Conservation (phyloP, 2,113 vertebrate species). For the Ornithorhynchus anatinus region DNA sequence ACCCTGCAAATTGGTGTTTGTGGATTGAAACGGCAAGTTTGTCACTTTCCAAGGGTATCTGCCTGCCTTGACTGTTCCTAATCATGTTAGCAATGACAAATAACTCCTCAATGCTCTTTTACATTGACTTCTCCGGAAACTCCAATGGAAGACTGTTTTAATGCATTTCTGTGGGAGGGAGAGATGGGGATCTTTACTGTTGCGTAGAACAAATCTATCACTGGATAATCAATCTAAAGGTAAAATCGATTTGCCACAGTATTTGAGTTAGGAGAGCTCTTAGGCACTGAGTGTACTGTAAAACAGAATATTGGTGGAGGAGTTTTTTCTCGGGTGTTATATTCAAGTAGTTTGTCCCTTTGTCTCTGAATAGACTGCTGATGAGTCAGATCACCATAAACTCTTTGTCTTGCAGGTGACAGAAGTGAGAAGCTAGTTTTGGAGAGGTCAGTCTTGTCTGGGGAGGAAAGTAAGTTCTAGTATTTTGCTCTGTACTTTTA, state of each 20-base stretch:
- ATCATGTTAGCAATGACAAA: constrained; percentile 28
- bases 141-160: background rate
- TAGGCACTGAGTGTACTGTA: background rate
- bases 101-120: background rate
- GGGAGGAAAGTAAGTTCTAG: background rate
- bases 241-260: background rate
- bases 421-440: constrained; percentile 8
- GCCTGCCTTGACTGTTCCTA: constrained; percentile 18
- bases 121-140: constrained; percentile 4
- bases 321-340: constrained; percentile 3
- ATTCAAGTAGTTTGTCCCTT: background rate
- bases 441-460: background rate
- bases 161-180: background rate
- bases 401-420: constrained; percentile 10
- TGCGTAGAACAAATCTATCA: background rate
- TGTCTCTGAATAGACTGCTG: background rate
- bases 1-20: constrained; percentile 29
- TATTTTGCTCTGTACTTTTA: background rate
- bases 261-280: background rate
- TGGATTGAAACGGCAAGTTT: constrained; percentile 13
- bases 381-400: constrained; percentile 5
- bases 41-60: constrained; percentile 10
- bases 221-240: background rate
- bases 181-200: constrained; percentile 6
- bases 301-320: background rate